These are phyloP conservation scores for Parapsyche elsis DNA, from an alignment of 1,140 invertebrate species.

Conservation along the genomic window DNA sequence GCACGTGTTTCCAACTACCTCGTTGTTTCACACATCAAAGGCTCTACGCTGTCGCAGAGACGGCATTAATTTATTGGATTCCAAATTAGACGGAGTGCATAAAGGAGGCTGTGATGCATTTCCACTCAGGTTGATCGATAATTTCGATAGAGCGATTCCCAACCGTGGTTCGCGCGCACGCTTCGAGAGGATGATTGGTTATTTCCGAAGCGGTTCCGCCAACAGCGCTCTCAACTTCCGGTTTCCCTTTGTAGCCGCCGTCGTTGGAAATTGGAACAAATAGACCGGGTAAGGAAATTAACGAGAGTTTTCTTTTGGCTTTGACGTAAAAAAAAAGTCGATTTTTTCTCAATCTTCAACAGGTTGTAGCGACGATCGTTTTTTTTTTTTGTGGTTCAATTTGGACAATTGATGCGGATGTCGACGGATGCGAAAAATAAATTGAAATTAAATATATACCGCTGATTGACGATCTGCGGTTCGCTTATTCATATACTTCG, in stretches of 20 bases:
- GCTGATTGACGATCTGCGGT: too few relatives aligned
- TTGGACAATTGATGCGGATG: too few relatives aligned
- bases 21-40: too few relatives aligned
- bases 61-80: too few relatives aligned
- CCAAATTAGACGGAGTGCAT: too few relatives aligned
- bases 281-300: constrained; percentile 35
- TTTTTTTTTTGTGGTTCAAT: not conserved
- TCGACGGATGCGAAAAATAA: too few relatives aligned
- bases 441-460: too few relatives aligned
- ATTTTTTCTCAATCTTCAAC: not conserved
- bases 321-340: not conserved
- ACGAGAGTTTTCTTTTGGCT: constrained; percentile 14
- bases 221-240: constrained; percentile 24
- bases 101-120: too few relatives aligned
- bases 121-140: not conserved
- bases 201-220: constrained; percentile 25
- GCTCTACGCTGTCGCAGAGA: too few relatives aligned
- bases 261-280: constrained; percentile 42
- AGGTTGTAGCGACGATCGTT: not conserved
- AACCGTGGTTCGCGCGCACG: not conserved
- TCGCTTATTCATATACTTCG: too few relatives aligned
- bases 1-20: too few relatives aligned
- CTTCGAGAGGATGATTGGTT: constrained; percentile 21
- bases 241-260: constrained; percentile 29
- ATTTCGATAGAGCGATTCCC: constrained; percentile 7